Evolutionary conservation across 1,140 invertebrate genomes (phyloP).

Genomic region (Ctenoplectra terminalis): DNA sequence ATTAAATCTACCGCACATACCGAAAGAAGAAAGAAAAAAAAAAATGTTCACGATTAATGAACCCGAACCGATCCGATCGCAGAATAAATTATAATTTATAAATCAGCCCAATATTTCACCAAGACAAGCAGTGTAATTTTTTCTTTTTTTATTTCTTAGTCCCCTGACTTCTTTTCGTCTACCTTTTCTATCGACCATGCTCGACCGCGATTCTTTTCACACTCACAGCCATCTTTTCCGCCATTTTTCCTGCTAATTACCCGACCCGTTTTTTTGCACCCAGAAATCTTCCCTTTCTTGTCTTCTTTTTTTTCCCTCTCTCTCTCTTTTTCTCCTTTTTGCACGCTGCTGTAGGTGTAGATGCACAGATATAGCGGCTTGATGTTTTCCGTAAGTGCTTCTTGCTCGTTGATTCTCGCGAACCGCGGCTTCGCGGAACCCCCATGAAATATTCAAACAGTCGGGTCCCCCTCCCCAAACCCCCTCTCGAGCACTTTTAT

Average conservation of each 20-base stretch:
- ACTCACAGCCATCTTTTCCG: conserved; percentile 66
- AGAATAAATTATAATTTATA: no score
- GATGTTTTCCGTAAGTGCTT: conserved; percentile 12
- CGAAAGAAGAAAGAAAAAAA: no score
- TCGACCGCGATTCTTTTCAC: conserved; percentile 69
- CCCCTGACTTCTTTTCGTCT: no score
- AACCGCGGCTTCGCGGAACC: conserved; percentile 62
- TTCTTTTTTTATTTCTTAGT: no score
- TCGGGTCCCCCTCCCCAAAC: background rate
- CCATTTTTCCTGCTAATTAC: conserved; percentile 75
- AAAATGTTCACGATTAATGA: no score
- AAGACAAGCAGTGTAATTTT: no score
- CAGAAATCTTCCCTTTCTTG: conserved; percentile 40
- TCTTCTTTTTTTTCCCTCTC: background rate
- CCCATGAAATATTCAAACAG: conserved; percentile 75
- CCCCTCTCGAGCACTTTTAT: conserved; percentile 32
- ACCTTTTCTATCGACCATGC: conserved; percentile 37
- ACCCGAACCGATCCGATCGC: no score
- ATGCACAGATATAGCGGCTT: background rate
- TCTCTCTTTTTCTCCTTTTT: background rate
- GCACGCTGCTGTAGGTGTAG: no score
- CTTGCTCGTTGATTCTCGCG: conserved; percentile 51
- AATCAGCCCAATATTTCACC: no score
- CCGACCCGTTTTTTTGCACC: conserved; percentile 66
- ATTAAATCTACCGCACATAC: no score